phyloP scores from a whole-genome alignment of 2,888 invertebrate species.

The Dryadula phaetusa region DNA sequence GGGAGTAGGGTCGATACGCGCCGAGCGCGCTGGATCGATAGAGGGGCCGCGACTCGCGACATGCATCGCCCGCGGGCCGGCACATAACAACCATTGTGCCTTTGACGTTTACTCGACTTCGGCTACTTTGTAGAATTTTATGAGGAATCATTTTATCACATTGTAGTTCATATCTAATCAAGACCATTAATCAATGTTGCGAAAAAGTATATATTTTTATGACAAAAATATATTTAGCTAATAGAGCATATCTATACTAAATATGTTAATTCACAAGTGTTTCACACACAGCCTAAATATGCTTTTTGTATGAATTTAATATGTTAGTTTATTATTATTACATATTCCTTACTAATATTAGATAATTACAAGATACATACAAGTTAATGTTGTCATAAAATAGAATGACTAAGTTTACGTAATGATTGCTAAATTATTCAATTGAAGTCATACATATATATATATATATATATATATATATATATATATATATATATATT shows the following conservation, averaged over 20 bases:
- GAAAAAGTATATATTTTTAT: no score
- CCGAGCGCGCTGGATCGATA: constrained; percentile 72
- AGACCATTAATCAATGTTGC: neutral
- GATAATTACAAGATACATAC: neutral
- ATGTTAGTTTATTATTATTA: no score
- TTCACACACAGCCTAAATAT: no score
- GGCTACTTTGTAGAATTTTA: constrained; percentile 6
- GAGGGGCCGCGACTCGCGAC: constrained; percentile 62
- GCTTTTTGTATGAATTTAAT: no score
- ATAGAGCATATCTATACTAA: no score
- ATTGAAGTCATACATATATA: no score
- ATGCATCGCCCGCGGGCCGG: constrained; percentile 55
- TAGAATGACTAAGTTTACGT: neutral
- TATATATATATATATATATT: no score
- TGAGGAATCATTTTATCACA: neutral
- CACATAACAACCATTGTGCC: constrained; percentile 52
- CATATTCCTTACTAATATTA: no score
- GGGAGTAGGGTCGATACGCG: constrained; percentile 75
- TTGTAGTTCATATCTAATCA: neutral
- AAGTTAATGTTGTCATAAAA: neutral
- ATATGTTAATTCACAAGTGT: no score
- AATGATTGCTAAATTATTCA: constrained; percentile 3
- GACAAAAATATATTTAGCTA: no score
- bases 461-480: no score
- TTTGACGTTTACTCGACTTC: constrained; percentile 30